Evolutionary conservation across 2,113 vertebrate species (phyloP).

Genomic region (Cinclus cinclus): DNA sequence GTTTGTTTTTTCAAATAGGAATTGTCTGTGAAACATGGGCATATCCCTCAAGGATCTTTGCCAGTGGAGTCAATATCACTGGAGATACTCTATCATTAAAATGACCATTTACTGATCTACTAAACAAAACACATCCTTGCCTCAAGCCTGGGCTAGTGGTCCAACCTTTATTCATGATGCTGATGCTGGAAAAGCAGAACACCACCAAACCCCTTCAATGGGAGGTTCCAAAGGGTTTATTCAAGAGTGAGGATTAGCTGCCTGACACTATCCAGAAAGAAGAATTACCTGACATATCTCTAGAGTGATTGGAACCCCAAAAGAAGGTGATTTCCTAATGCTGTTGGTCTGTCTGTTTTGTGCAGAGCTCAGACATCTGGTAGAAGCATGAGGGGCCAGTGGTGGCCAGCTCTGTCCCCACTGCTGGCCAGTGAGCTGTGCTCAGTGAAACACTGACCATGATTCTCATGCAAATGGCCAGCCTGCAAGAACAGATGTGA

Average conservation of each 20-base stretch:
- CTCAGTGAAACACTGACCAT: conserved; percentile 75
- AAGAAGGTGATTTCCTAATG: conserved; percentile 78
- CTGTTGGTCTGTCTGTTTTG: conserved; percentile 62
- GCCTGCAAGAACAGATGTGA: conserved; percentile 90
- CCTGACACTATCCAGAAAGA: neutral
- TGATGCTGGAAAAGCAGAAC: neutral
- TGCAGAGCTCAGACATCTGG: conserved; percentile 86
- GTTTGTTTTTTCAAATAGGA: neutral
- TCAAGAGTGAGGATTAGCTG: neutral
- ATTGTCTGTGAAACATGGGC: neutral
- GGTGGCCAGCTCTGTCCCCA: conserved; percentile 64
- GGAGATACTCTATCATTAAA: neutral
- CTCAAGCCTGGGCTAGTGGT: neutral
- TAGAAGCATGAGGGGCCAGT: conserved; percentile 65
- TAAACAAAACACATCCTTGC: neutral
- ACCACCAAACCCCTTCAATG: neutral
- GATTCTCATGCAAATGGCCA: conserved; percentile 93
- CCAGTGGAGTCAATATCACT: neutral
- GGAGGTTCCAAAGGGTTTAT: neutral
- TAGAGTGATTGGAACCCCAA: conserved; percentile 19
- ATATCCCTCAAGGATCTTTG: neutral
- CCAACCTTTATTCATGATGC: neutral
- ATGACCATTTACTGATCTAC: neutral
- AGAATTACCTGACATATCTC: neutral
- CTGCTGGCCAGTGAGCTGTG: conserved; percentile 77